Evolutionary conservation across 2,113 vertebrate species (phyloP), one percentile per base, ranked within the genome.

Genomic region (Tupaia chinensis): DNA sequence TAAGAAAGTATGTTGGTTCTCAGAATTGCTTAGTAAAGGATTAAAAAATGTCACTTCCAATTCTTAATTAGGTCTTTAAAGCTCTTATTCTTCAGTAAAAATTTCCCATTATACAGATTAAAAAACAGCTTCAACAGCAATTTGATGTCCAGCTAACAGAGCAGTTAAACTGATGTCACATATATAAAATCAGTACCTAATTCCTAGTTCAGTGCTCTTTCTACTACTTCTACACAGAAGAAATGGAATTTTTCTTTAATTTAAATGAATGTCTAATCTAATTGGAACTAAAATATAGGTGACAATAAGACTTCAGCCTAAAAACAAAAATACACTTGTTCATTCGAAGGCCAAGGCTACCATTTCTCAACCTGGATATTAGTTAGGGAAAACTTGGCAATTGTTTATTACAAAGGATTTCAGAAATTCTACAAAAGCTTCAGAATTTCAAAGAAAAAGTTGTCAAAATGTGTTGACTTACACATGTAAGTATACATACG

Each of bases 191-290:
- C 58, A 94, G 27, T n/a, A 17, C 12, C 2, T 23, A 23, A 23
- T 53, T 82, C 53, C 29, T 88, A 91, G 81, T 56, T 77, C 56
- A 56, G n/a, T 44, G 32, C 16, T 89, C 54, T 77, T 73, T 27
- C 34, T 29, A 72, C 14, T 54, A 66, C 53, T 54, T 86, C 58
- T 34, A 89, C 16, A n/a, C 13, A 17, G 60, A 91, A 72, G 44
- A 91, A 69, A 68, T 8, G 10, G 3, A 22, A 7, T 17, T 95
- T 89, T 91, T 56, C 54, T 74, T 8, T 68, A n/a, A 22, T 81
- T 95, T 88, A 60, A 69, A 69, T 95, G 84, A 89, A 95, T 80
- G 22, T 65, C 11, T 76, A 93, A n/a, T 81, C n/a, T 91, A 65
- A 56, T 13, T 91, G 6, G 56, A 93, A 53, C 20, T 54, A 81